Evolutionary conservation across 1,140 invertebrate species (phyloP), one percentile per base, ranked within the genome.

Genomic region (Drosophila suzukii): DNA sequence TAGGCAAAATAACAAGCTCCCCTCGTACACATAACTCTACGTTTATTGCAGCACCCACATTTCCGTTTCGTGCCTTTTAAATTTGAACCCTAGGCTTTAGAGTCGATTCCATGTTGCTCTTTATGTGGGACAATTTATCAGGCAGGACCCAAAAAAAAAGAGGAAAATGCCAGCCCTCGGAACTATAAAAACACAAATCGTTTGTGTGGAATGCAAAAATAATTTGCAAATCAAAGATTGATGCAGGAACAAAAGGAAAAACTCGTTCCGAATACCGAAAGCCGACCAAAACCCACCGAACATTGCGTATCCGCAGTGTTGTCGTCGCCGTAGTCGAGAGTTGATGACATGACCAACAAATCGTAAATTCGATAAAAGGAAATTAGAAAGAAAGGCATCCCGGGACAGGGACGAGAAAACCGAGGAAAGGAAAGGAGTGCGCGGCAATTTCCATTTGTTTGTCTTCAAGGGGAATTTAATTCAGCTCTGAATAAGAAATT

Each of bases 321-420:
- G 72, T 56, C 54, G 39, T 65, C 15, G 54, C 20, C 49, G 55
- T 57, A 51, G 13, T 36, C 46, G 46, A 58, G 70, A 88, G 78
- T 55, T 86, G 82, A 86, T 82, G 83, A 79, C 84, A 88, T 83
- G 84, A 63, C 75, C 76, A 83, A 89, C 80, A 89, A 88, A 89
- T 89, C 83, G 83, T 89, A 88, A 89, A 88, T 88, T 88, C 83
- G 83, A 89, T 89, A 88, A 88, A 71, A 89, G 83, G 83, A 88
- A 88, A 88, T 88, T 88, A 88, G 84, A 88, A 88, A 71, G 84
- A 82, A 76, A 75, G 63, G 49, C 83, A 86, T 75, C 72, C 56
- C 71, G 61, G 71, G 70, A 27, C 38, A 13, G 39, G 50, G 47
- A 76, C 63, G 57, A 50, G 55, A 27, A 60, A 41, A 38, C 13